phyloP scores from a whole-genome alignment of 2,888 invertebrate genomes.

The Clivina fossor region DNA sequence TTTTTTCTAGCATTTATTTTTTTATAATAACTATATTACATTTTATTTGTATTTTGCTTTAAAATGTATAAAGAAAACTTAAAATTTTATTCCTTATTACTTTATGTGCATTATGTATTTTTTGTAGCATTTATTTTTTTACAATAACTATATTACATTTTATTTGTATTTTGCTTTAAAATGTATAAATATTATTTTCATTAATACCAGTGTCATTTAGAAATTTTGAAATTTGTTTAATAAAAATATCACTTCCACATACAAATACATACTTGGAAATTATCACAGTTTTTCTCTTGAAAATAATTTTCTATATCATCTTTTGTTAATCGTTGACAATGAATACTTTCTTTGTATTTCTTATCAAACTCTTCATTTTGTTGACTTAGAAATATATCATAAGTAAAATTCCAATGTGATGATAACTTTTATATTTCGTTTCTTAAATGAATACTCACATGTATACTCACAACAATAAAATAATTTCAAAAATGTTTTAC shows the following conservation, averaged over 20 bases:
- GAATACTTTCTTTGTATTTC: slow-evolving; percentile 55
- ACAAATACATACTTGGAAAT: slow-evolving; percentile 59
- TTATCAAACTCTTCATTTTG: not conserved
- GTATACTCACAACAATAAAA: slow-evolving; percentile 63
- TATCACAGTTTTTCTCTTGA: slow-evolving; percentile 45
- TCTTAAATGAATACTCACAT: slow-evolving; percentile 63
- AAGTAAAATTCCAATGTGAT: slow-evolving; percentile 75
- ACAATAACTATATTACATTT: no score
- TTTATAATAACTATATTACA: no score
- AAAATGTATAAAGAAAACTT: no score
- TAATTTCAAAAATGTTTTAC: slow-evolving; percentile 64
- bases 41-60: no score
- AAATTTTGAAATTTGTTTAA: slow-evolving; percentile 53
- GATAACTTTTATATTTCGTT: slow-evolving; percentile 61
- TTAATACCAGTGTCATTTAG: slow-evolving; percentile 44
- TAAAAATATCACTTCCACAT: slow-evolving; percentile 65
- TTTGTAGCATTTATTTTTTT: no score
- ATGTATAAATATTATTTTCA: slow-evolving; percentile 50
- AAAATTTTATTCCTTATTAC: no score
- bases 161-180: no score
- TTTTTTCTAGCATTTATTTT: no score
- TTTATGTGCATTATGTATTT: no score
- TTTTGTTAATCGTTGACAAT: slow-evolving; percentile 49
- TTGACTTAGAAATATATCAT: slow-evolving; percentile 59
- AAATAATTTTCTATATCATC: slow-evolving; percentile 50